Conservation (phyloP, 2,888 invertebrate genomes). For the Allacma fusca region DNA sequence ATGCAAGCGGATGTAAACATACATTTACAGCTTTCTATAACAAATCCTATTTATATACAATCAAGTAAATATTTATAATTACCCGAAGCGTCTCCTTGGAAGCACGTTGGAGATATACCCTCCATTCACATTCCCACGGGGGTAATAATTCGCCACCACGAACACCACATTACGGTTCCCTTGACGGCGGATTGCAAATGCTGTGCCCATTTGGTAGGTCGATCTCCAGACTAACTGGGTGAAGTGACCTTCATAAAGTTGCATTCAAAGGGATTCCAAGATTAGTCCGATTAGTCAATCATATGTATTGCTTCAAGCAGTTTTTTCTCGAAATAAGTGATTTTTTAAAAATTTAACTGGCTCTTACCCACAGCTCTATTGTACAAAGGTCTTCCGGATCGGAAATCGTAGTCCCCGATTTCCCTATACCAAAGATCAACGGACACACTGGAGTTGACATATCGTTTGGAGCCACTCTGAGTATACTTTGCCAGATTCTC, state of each 20-base stretch:
- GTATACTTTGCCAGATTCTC: slow-evolving; percentile 52
- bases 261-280: background rate
- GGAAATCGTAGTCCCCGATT: slow-evolving; percentile 55
- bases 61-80: too few species aligned
- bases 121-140: slow-evolving; percentile 47
- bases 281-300: background rate
- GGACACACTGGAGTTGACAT: slow-evolving; percentile 34
- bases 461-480: background rate
- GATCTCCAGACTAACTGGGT: slow-evolving; percentile 53
- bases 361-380: slow-evolving; percentile 43
- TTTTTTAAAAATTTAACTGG: too few species aligned
- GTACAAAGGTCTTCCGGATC: slow-evolving; percentile 37
- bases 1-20: too few species aligned
- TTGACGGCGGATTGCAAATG: slow-evolving; percentile 41
- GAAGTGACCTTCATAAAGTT: slow-evolving; percentile 5
- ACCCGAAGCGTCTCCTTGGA: background rate
- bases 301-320: too few species aligned
- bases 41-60: too few species aligned
- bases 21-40: too few species aligned
- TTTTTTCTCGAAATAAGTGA: too few species aligned
- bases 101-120: slow-evolving; percentile 17
- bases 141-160: slow-evolving; percentile 55
- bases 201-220: slow-evolving; percentile 50
- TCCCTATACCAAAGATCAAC: slow-evolving; percentile 55
- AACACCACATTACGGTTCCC: slow-evolving; percentile 44